These are phyloP conservation scores for Pseudotriccus pelzelni DNA, from an alignment of 2,797 vertebrate genomes.

Conservation along the genomic window DNA sequence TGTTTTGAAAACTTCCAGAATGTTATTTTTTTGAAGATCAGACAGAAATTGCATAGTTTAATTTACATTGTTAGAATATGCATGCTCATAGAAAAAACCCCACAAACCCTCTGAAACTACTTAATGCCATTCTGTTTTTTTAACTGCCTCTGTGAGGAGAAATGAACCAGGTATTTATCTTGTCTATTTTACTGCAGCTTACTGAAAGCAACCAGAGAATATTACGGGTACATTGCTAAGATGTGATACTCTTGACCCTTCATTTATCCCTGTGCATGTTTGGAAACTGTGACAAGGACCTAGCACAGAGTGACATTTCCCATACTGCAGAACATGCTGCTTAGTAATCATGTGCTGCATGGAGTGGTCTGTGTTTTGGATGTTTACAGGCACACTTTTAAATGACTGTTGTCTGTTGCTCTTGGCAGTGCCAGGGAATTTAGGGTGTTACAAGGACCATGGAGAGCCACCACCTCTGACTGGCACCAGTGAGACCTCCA, in stretches of 20 bases:
- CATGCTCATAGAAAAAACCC: neutral
- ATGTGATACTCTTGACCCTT: neutral
- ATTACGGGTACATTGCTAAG: neutral
- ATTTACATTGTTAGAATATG: neutral
- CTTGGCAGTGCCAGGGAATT: slow-evolving; percentile 91
- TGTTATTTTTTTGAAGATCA: neutral
- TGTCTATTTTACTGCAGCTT: neutral
- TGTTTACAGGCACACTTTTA: neutral
- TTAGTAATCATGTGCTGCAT: neutral
- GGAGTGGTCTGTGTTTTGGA: neutral
- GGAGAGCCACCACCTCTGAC: slow-evolving; percentile 92
- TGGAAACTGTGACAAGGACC: neutral
- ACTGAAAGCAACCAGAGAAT: neutral
- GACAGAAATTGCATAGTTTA: neutral
- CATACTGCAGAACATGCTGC: neutral
- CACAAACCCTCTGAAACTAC: neutral
- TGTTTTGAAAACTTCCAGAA: neutral
- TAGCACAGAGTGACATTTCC: neutral
- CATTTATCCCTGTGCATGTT: neutral
- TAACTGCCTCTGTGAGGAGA: neutral
- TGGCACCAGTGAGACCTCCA: slow-evolving; percentile 90
- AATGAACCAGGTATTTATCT: neutral
- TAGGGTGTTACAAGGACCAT: slow-evolving; percentile 94
- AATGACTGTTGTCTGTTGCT: slow-evolving; percentile 13
- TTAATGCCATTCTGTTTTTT: neutral